Conservation (phyloP, 2,797 vertebrate species). For the Hemitrygon akajei region DNA sequence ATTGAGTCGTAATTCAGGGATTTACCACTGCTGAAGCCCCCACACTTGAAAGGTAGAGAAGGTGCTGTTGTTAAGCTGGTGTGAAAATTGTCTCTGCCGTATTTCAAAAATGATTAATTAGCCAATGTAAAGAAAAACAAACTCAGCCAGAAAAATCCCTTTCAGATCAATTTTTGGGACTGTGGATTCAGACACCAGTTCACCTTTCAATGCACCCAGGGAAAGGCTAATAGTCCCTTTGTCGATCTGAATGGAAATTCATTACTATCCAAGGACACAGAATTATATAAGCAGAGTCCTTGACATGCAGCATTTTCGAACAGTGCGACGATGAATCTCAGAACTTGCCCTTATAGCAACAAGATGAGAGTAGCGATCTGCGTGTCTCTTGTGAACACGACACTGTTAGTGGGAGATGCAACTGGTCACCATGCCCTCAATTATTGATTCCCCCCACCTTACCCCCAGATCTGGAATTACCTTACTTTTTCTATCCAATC, state of each 20-base stretch:
- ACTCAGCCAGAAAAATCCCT: neutral
- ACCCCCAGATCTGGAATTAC: no score
- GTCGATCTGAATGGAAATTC: neutral
- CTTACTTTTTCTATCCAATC: no score
- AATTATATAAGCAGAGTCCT: neutral
- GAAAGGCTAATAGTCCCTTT: neutral
- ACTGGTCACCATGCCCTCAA: no score
- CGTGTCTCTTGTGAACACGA: no score
- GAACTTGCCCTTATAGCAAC: neutral
- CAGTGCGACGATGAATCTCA: neutral
- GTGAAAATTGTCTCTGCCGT: neutral
- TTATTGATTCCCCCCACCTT: no score
- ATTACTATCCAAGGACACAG: neutral
- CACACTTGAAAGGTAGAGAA: neutral
- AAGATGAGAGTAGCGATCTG: neutral
- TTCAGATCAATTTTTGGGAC: neutral
- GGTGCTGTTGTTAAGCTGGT: neutral
- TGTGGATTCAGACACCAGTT: constrained; percentile 2
- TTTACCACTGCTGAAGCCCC: neutral
- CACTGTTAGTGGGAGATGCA: no score
- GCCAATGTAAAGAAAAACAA: neutral
- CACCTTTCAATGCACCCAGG: neutral
- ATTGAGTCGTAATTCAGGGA: neutral
- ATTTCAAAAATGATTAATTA: constrained; percentile 26
- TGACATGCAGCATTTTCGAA: neutral